Conservation (phyloP, 2,797 vertebrate species). For the Sparus aurata region DNA sequence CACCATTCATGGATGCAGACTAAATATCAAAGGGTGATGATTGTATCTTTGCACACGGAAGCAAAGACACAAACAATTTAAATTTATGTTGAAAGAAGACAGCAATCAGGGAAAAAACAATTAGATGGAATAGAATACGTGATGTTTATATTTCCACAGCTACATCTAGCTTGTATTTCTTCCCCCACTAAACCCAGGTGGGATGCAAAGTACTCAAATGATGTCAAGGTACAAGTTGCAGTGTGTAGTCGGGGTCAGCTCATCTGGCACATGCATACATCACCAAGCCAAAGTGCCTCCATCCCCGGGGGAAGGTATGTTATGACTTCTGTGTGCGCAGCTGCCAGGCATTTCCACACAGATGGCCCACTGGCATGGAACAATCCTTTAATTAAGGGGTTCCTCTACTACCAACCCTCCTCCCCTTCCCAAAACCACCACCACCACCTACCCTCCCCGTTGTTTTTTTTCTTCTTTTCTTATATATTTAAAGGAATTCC, state of each 20-base stretch:
- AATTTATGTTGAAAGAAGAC: background rate
- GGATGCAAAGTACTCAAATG: background rate
- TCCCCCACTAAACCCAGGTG: background rate
- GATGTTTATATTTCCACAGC: conserved; percentile 31
- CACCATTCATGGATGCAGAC: background rate
- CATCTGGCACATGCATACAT: conserved; percentile 57
- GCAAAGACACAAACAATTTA: background rate
- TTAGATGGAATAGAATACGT: background rate
- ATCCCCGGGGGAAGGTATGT: conserved; percentile 59
- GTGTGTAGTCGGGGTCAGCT: conserved; percentile 52
- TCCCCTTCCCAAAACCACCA: conserved; percentile 61
- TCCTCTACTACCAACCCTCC: conserved; percentile 69
- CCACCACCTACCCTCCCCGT: conserved; percentile 48
- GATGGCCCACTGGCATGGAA: conserved; percentile 79
- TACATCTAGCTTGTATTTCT: background rate
- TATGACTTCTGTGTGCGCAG: conserved; percentile 76
- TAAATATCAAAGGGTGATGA: background rate
- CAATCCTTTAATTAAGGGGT: conserved; percentile 83
- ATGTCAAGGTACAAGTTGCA: conserved; percentile 10
- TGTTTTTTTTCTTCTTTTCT: conserved; percentile 52
- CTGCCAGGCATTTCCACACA: conserved; percentile 83
- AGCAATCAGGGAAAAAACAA: background rate
- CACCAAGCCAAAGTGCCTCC: conserved; percentile 46
- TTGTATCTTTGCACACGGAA: background rate
- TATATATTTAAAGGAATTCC: conserved; percentile 82